These are phyloP conservation scores for Melangyna quadrimaculata DNA, from an alignment of 2,888 invertebrate species.

Conservation along the genomic window DNA sequence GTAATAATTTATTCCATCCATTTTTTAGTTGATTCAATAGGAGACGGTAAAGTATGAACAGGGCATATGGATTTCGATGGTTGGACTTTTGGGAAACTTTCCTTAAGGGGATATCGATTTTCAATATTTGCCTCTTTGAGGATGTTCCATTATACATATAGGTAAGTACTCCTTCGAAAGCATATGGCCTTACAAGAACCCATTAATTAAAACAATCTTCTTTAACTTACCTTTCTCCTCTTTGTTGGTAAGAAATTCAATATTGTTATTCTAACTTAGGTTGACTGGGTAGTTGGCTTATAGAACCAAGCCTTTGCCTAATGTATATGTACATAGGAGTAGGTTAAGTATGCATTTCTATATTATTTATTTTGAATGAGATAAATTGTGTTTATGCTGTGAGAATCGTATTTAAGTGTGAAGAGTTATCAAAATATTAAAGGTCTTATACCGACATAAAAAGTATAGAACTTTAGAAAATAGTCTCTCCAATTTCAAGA, in stretches of 20 bases:
- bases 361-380: too few relatives aligned
- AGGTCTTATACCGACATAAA: too few relatives aligned
- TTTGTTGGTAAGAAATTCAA: background rate
- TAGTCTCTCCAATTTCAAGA: too few relatives aligned
- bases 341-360: background rate
- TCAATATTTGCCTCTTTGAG: background rate
- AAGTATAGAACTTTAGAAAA: too few relatives aligned
- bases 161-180: background rate
- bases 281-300: background rate
- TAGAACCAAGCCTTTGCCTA: background rate
- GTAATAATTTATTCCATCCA: background rate
- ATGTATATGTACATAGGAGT: background rate
- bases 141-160: background rate
- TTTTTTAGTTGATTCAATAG: background rate
- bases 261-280: background rate
- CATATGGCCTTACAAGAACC: conserved; percentile 3
- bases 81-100: background rate
- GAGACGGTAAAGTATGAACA: background rate
- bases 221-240: background rate
- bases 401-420: too few relatives aligned
- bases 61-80: background rate
- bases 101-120: background rate
- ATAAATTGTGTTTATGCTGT: too few relatives aligned
- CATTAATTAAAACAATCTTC: background rate
- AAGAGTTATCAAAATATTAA: too few relatives aligned